Evolutionary conservation across 92 coral and sea anemone genomes (phyloP).

Genomic region (Plumapathes pennacea): DNA sequence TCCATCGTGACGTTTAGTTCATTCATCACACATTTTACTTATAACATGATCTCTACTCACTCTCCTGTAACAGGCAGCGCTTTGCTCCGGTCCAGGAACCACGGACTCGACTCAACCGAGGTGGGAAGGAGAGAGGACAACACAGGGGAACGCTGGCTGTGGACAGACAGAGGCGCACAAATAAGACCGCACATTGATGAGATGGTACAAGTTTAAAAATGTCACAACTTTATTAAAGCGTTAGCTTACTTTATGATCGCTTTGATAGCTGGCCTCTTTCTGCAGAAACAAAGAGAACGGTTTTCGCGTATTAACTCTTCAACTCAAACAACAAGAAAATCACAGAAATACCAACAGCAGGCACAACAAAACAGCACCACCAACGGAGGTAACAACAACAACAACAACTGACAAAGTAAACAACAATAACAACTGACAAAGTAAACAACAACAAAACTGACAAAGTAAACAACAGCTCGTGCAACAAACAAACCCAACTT

Average conservation of each 20-base stretch:
- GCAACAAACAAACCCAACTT: too few relatives aligned
- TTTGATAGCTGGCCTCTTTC: slow-evolving; percentile 93
- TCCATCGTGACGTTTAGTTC: too few relatives aligned
- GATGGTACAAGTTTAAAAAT: neutral
- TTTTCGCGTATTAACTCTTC: too few relatives aligned
- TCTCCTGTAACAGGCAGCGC: slow-evolving; percentile 77
- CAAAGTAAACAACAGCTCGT: too few relatives aligned
- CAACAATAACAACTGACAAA: too few relatives aligned
- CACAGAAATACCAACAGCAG: too few relatives aligned
- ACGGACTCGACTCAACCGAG: slow-evolving; percentile 85
- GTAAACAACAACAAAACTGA: too few relatives aligned
- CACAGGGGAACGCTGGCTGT: slow-evolving; percentile 94
- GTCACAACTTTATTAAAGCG: too few relatives aligned
- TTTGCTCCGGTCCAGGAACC: slow-evolving; percentile 88
- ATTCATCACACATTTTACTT: neutral
- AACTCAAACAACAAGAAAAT: too few relatives aligned
- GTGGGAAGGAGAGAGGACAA: slow-evolving; percentile 90
- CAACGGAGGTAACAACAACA: too few relatives aligned
- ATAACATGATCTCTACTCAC: slow-evolving; percentile 54
- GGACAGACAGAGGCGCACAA: neutral
- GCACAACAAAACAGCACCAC: too few relatives aligned
- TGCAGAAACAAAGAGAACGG: slow-evolving; percentile 23
- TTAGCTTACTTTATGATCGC: slow-evolving; percentile 82
- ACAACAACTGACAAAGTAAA: too few relatives aligned
- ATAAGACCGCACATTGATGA: neutral